Evolutionary conservation across 2,888 invertebrate species (phyloP).

Genomic region (Parnassius orleans): DNA sequence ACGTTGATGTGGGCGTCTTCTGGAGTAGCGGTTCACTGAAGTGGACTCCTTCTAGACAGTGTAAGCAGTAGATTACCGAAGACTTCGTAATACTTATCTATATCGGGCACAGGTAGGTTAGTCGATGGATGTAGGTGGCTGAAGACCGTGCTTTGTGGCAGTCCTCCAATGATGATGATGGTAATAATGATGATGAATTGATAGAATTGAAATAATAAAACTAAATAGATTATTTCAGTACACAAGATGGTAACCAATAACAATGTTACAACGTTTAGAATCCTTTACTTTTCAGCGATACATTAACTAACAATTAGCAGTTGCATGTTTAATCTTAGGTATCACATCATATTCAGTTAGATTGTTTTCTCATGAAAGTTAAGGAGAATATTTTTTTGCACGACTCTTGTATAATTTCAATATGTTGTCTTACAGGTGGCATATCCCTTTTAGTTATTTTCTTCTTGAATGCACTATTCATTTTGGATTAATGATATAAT

Average conservation of each 20-base stretch:
- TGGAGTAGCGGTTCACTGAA: too few relatives aligned
- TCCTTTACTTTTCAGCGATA: not conserved
- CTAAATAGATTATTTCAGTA: not conserved
- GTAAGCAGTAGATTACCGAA: not conserved
- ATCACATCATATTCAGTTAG: too few relatives aligned
- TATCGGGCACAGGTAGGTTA: not conserved
- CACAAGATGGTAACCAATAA: not conserved
- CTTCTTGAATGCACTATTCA: conserved; percentile 9
- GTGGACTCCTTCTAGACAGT: not conserved
- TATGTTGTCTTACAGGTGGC: conserved; percentile 1
- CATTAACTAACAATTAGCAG: not conserved
- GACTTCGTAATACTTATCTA: not conserved
- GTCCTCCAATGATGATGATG: too few relatives aligned
- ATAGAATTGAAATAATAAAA: not conserved
- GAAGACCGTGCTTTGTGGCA: too few relatives aligned
- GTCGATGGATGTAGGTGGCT: not conserved
- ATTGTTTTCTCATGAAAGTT: too few relatives aligned
- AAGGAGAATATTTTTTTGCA: too few relatives aligned
- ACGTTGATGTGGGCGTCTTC: too few relatives aligned
- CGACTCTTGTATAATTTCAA: too few relatives aligned
- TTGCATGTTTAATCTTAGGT: not conserved
- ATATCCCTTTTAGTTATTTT: conserved; percentile 4
- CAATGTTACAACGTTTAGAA: not conserved
- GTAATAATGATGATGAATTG: too few relatives aligned
- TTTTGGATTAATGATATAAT: not conserved